Percentiles rank a stretch among this genome's conserved stretches.
These are phyloP conservation scores for Platichthys flesus DNA, from an alignment of 2,113 vertebrate species.

Conservation along the genomic window DNA sequence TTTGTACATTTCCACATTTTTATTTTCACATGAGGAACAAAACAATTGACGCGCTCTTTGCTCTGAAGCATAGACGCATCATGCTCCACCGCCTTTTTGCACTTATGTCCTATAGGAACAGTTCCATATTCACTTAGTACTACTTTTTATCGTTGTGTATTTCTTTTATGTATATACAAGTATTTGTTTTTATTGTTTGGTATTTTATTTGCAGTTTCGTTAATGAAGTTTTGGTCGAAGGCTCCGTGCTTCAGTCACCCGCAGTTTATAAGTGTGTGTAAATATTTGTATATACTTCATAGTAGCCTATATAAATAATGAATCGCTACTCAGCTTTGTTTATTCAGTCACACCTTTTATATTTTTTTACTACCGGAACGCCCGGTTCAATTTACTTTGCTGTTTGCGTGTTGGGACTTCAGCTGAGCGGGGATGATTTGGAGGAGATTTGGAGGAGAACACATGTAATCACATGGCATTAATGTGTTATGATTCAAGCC, in stretches of 20 bases:
- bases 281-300: not conserved
- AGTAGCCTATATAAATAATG: slow-evolving; percentile 27
- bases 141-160: not conserved
- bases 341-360: not conserved
- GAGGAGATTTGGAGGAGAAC: not conserved
- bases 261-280: slow-evolving; percentile 12
- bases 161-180: not conserved
- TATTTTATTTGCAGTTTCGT: slow-evolving; percentile 17
- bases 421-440: too few relatives aligned
- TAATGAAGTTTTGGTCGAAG: not conserved
- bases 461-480: too few relatives aligned
- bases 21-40: not conserved
- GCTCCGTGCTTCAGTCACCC: slow-evolving; percentile 1
- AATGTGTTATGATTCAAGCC: too few relatives aligned
- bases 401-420: not conserved
- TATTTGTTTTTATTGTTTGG: not conserved
- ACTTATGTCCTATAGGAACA: slow-evolving; percentile 29
- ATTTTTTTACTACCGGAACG: not conserved
- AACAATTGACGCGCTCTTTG: not conserved
- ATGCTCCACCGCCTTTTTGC: slow-evolving; percentile 25
- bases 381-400: not conserved
- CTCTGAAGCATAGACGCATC: slow-evolving; percentile 10
- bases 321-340: slow-evolving; percentile 8
- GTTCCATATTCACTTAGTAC: not conserved
- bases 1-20: not conserved